Evolutionary conservation across 2,113 vertebrate genomes (phyloP), one percentile per base, ranked within the genome.

Genomic region (Melanocharis versteri): DNA sequence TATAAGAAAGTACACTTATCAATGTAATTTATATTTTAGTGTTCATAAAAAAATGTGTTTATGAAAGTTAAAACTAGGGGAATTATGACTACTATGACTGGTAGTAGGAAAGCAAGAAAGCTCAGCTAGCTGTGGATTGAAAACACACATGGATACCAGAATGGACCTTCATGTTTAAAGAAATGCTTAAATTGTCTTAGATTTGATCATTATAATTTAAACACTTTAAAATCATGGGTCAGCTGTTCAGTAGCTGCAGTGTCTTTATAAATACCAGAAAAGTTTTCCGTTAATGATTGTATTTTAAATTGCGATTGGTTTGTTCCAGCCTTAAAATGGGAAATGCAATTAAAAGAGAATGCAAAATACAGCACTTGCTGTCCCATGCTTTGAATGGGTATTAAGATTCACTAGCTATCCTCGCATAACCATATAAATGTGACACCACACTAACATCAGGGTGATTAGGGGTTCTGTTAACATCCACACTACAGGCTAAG

Each of bases 201-300:
- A 92, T 84, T 77, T 83, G 90, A 94, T 94, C 30, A 70, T 70
- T 93, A 23, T 83, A 44, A 97, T 83, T 93, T 81, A 85, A 65
- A 81, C 50, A 80, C 30, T 96, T 96, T 85, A 75, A 91, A 91
- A 93, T 69, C 33, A 37, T 53, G 30, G 37, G 31, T 87, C 77
- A 92, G 60, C 30, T 78, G 15, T 90, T 93, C 60, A 66, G 39
- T 77, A 88, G 45, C 16, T 84, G 28, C 9, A 44, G 35, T 50
- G 13, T 71, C 73, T 96, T 96, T 88, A 83, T 40, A 89, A 91
- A 87, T 7, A 23, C 6, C 30, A 56, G 50, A 80, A 76, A 37
- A 31, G 57, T 33, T 62, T 91, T 75, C 40, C n/a, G 78, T 64
- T 83, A 83, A 85, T 93, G 53, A 83, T 21, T 60, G 8, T 35